Conservation (phyloP, 2,113 vertebrate genomes). For the Delphinapterus leucas region DNA sequence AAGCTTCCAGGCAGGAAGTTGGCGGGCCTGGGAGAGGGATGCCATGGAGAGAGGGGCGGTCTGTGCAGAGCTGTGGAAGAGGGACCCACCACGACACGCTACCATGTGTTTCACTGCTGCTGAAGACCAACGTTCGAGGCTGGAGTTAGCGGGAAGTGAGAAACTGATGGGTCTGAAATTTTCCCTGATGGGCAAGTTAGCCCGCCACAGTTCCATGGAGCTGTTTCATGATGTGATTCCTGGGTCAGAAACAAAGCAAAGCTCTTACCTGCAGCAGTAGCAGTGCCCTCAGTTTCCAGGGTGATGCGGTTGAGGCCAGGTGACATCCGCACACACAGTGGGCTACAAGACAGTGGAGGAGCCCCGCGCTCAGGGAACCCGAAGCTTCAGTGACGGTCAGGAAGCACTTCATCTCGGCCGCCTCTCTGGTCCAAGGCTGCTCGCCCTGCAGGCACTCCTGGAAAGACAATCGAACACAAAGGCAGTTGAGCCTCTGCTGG, state of each 20-base stretch:
- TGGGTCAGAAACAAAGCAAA: neutral
- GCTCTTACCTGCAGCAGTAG: no score
- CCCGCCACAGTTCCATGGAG: neutral
- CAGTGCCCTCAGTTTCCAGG: neutral
- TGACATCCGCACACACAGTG: rapidly evolving
- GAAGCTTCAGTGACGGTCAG: neutral
- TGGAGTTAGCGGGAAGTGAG: rapidly evolving
- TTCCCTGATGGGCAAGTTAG: neutral
- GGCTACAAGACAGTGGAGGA: neutral
- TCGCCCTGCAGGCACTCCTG: rapidly evolving
- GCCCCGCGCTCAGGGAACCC: neutral
- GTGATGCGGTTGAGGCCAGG: rapidly evolving
- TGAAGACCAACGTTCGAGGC: rapidly evolving
- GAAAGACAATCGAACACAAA: neutral
- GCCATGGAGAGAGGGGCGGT: no score
- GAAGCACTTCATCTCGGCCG: neutral
- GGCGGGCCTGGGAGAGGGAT: no score
- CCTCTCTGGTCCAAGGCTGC: neutral
- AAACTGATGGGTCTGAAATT: neutral
- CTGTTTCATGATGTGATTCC: neutral
- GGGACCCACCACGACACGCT: rapidly evolving
- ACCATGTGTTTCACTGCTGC: no score
- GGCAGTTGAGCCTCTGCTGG: neutral
- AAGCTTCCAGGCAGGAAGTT: neutral
- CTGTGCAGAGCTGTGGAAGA: neutral